A percentile compares a stretch with the other conserved stretches of the same genome.
Evolutionary conservation across 1,140 invertebrate species (phyloP).

Genomic region (Pantala flavescens): DNA sequence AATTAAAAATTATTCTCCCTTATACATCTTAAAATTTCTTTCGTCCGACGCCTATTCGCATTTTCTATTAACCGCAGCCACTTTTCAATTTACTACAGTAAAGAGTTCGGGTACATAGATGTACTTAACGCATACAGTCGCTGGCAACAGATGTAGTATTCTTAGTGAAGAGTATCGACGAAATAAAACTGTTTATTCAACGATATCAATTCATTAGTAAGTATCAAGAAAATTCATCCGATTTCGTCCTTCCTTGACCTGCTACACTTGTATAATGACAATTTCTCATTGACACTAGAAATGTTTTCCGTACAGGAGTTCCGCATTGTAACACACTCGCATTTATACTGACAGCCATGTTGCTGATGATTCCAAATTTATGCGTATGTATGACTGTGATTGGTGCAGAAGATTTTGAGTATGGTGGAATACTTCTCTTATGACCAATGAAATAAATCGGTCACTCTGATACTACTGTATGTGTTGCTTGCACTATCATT

Average conservation of each 20-base stretch:
- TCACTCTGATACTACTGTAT: neutral
- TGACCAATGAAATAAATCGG: neutral
- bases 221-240: neutral
- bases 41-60: too few species aligned
- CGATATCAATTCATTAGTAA: neutral
- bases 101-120: too few species aligned
- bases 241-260: neutral
- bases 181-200: too few species aligned
- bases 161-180: too few species aligned
- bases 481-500: too few species aligned
- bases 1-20: too few species aligned
- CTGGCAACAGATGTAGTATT: too few species aligned
- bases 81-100: too few species aligned
- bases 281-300: conserved; percentile 23
- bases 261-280: neutral
- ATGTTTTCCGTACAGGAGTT: conserved; percentile 53
- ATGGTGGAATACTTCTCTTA: neutral
- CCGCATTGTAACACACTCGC: conserved; percentile 66
- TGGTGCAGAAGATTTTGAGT: conserved; percentile 25
- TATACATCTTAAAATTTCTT: too few species aligned
- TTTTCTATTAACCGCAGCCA: too few species aligned
- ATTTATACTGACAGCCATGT: conserved; percentile 83
- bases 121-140: too few species aligned
- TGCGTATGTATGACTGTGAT: conserved; percentile 31
- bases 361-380: conserved; percentile 67